A percentile compares a stretch with the other conserved stretches of the same genome.
Conservation (phyloP, 1,140 invertebrate species). For the Phthorimaea operculella region DNA sequence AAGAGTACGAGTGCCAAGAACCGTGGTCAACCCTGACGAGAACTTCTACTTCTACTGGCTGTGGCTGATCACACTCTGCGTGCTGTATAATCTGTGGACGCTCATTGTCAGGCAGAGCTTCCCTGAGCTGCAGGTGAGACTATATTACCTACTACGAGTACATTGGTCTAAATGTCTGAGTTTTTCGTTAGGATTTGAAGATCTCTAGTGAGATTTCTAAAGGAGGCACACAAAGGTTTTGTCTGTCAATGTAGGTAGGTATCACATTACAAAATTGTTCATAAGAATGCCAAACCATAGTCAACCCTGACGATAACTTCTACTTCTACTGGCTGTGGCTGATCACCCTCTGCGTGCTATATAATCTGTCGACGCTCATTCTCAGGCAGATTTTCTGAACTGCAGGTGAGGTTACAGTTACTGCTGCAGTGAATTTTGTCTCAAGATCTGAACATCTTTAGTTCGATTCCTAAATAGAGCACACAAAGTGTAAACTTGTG, state of each 20-base stretch:
- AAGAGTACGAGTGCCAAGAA: conserved; percentile 74
- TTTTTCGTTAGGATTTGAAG: too few relatives aligned
- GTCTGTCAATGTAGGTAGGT: too few relatives aligned
- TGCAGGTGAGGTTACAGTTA: conserved; percentile 68
- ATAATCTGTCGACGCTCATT: conserved; percentile 96
- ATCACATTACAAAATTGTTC: too few relatives aligned
- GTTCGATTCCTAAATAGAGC: too few relatives aligned
- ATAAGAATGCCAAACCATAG: conserved; percentile 83
- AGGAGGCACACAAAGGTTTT: too few relatives aligned
- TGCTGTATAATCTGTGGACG: conserved; percentile 96
- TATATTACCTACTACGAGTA: too few relatives aligned
- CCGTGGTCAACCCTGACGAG: conserved; percentile 95
- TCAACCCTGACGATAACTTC: conserved; percentile 95
- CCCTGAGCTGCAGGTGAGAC: conserved; percentile 83
- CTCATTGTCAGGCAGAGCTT: conserved; percentile 94
- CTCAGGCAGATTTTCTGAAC: conserved; percentile 93
- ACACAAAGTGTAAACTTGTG: too few relatives aligned
- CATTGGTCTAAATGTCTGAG: too few relatives aligned
- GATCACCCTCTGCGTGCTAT: conserved; percentile 88
- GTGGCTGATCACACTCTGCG: conserved; percentile 86
- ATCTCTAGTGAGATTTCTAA: too few relatives aligned
- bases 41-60: conserved; percentile 97
- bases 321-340: conserved; percentile 96
- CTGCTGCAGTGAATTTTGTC: too few relatives aligned
- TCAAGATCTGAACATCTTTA: too few relatives aligned